phyloP scores from a whole-genome alignment of 2,797 vertebrate genomes.

The Otolemur crassicaudatus region DNA sequence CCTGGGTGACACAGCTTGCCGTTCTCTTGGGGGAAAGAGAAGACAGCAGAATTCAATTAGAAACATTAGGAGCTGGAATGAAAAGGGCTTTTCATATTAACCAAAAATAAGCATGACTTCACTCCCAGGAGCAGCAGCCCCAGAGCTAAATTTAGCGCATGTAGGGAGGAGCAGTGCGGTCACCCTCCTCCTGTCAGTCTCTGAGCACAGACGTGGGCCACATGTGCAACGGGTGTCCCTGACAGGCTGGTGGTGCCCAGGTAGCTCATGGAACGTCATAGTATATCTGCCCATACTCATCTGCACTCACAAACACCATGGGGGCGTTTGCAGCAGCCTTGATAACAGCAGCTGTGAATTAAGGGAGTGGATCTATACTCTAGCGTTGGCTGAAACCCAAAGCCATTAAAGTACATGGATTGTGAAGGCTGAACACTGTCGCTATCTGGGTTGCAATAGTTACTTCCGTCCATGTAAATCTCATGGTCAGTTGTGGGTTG shows the following conservation, averaged over 20 bases:
- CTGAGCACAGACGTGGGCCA: not conserved
- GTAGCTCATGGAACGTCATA: not conserved
- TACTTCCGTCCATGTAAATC: not conserved
- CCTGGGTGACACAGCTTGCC: no score
- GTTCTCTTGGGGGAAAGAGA: not conserved
- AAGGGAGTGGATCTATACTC: not conserved
- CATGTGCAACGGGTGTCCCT: not conserved
- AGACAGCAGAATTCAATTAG: not conserved
- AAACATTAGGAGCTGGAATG: not conserved
- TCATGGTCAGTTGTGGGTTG: not conserved
- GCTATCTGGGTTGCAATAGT: not conserved
- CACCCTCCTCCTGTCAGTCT: no score
- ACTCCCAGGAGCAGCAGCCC: not conserved
- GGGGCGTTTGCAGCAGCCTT: not conserved
- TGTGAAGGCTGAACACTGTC: not conserved
- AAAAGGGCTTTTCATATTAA: not conserved
- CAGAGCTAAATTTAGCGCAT: not conserved
- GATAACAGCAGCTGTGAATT: not conserved
- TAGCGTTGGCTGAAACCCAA: not conserved
- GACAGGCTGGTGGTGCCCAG: not conserved
- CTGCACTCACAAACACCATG: not conserved
- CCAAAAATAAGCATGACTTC: not conserved
- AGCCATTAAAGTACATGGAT: not conserved
- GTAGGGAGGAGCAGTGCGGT: not conserved
- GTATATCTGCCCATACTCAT: slow-evolving; percentile 3